Evolutionary conservation across 2,797 vertebrate genomes (phyloP), one percentile per base, ranked within the genome.

Genomic region (Mico argentatus): DNA sequence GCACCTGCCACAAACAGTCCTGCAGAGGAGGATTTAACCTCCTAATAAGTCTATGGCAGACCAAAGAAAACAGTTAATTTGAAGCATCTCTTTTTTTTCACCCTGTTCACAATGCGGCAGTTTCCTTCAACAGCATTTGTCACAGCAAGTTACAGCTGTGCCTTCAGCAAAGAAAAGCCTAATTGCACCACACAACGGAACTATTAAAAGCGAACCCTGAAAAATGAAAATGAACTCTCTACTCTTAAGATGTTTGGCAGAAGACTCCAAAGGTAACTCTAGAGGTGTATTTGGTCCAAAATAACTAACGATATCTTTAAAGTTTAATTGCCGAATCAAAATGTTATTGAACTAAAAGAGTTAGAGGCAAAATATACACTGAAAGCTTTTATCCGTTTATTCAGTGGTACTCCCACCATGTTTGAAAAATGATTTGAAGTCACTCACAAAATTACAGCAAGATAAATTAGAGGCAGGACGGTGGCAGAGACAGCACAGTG

Each of bases 1-100:
- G 91, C 96, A 92, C 67, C 95, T 95, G 91, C 93, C 39, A 76
- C 75, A 19, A 88, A 81, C 46, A 90, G 85, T 83, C 87, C 91
- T 84, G 94, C 87, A 39, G 24, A 92, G 61, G 30, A 83, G 93
- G 67, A 59, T 36, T 10, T 86, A 48, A 72, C 61, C 92, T 89
- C 82, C 73, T n/a, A 46, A 46, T 11, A 46, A 41, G 61, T 76
- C 82, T 64, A 8, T 14, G 59, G 46, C 30, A 27, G 73, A 72
- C 87, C 88, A 75, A 88, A 84, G 92, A 61, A 94, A 95, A 81
- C 39, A 46, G 52, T 55, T 44, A 7, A 85, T 14, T n/a, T 44
- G 82, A 87, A 27, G n/a, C 27, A 0, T 13, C 8, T 33, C 91
- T 83, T 77, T 48, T 48, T 76, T 48, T 33, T 41, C 81, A 9